These are phyloP conservation scores for Anolis carolinensis DNA, from an alignment of 2,113 vertebrate genomes.

Conservation along the genomic window DNA sequence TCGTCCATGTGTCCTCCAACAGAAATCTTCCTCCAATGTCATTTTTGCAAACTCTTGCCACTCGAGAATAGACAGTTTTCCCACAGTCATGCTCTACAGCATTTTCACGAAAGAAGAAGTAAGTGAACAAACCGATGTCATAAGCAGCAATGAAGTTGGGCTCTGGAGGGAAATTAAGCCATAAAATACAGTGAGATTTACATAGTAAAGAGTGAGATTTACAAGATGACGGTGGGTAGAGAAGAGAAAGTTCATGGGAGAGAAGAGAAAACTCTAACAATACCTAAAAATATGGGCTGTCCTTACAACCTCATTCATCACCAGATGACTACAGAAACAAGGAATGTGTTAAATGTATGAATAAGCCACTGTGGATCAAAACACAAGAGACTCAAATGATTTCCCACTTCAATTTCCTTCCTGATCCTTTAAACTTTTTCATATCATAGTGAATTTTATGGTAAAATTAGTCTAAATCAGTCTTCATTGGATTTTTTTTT, in stretches of 20 bases:
- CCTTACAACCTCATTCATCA: neutral
- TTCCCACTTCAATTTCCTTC: too few species aligned
- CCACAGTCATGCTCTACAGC: conserved; percentile 89
- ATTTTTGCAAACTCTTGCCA: conserved; percentile 90
- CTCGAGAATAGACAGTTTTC: conserved; percentile 87
- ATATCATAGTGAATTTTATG: too few species aligned
- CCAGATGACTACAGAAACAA: neutral
- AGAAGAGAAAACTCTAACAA: neutral
- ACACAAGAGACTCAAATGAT: too few species aligned
- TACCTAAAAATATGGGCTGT: neutral
- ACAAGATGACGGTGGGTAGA: neutral
- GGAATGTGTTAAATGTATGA: neutral
- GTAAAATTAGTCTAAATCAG: too few species aligned
- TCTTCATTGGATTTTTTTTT: too few species aligned
- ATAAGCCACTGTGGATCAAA: neutral
- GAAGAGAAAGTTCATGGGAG: neutral
- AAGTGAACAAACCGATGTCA: conserved; percentile 87
- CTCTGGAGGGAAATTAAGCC: conserved; percentile 73
- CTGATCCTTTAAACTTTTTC: too few species aligned
- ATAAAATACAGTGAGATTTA: conserved; percentile 53
- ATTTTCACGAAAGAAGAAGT: conserved; percentile 90
- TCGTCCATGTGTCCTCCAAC: conserved; percentile 92
- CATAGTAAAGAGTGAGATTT: conserved; percentile 36
- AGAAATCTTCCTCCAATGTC: conserved; percentile 88
- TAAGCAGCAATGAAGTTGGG: conserved; percentile 92